These are phyloP conservation scores for Apoda limacodes DNA, from an alignment of 2,888 invertebrate species.

Conservation along the genomic window DNA sequence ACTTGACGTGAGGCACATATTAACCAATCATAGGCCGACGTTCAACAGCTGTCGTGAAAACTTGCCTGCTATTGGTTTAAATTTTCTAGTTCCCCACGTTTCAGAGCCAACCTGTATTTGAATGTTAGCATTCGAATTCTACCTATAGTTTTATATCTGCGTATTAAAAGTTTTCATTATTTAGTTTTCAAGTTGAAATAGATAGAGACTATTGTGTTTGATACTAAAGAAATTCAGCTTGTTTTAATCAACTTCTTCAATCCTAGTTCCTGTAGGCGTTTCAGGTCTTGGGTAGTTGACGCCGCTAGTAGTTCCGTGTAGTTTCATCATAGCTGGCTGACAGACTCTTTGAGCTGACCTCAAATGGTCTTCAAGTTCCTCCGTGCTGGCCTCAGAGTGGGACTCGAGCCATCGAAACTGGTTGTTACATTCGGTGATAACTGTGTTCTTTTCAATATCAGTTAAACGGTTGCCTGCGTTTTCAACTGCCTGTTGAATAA, in stretches of 20 bases:
- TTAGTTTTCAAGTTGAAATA: too few relatives aligned
- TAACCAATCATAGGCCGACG: too few relatives aligned
- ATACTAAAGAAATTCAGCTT: too few relatives aligned
- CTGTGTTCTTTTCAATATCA: conserved; percentile 76
- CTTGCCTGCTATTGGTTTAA: too few relatives aligned
- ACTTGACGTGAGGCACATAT: too few relatives aligned
- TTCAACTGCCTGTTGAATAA: conserved; percentile 66
- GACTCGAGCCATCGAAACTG: conserved; percentile 84
- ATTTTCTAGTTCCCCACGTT: too few relatives aligned
- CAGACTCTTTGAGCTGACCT: conserved; percentile 81
- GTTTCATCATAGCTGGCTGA: conserved; percentile 84
- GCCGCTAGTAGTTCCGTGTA: conserved; percentile 73
- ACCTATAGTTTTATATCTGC: too few relatives aligned
- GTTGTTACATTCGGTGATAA: conserved; percentile 75
- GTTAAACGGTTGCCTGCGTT: conserved; percentile 76
- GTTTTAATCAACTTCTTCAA: conserved; percentile 38
- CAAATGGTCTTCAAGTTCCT: conserved; percentile 81
- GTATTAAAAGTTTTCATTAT: too few relatives aligned
- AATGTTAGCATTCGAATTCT: too few relatives aligned
- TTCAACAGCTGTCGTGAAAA: too few relatives aligned
- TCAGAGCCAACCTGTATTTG: too few relatives aligned
- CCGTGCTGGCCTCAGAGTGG: conserved; percentile 81
- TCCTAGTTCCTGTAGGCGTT: conserved; percentile 70
- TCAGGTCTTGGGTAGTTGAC: conserved; percentile 35
- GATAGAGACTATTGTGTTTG: too few relatives aligned